Base-by-base conservation (phyloP, 2,888 invertebrate species). In the Melolontha melolontha region DNA sequence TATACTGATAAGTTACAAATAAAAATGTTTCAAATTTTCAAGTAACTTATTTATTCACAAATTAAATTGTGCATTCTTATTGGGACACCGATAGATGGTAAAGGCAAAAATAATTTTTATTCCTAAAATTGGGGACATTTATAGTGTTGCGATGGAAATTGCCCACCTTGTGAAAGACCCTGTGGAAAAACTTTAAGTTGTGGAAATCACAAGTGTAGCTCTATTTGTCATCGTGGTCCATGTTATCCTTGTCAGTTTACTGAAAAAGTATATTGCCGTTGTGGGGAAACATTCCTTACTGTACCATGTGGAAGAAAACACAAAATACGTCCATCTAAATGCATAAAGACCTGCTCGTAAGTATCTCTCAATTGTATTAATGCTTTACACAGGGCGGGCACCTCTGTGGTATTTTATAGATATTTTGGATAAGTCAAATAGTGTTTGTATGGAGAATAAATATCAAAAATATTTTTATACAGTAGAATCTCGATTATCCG, bases 221-320 rank as follows among this genome's bases (percentile, higher is more conserved):
- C 90, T 51, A 86, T 91, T 7, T 95, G 95, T 79, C 95, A 96
- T 77, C 87, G 87, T 72, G 94, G 95, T 0, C 91, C 91, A 0
- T 96, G 96, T 79, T 95, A 94, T 81, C 95, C 95, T 0, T 96
- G 95, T 75, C 89, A 88, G 0, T 82, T 89, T 66, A 92, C 90
- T 0, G 91, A 87, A 4, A 89, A 89, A 72, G 87, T 91, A 1
- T 86, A 91, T 14, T 98, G 97, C 78, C 87, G 89, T 66, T 98
- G 97, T 81, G 94, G 95, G 51, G 86, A 86, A 68, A 94, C 94
- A 0, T 88, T 87, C 50, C 85, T 94, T 11, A 89, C 87, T 8
- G 94, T 97, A 1, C 94, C 95, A 0, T 98, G 97, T 83, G 97
- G 97, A 0, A 87, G 92, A 67, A 92, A 93, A 75, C 88, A 88